Base-by-base conservation (phyloP, 2,888 invertebrate species). In the Drosophila maculinotata region DNA sequence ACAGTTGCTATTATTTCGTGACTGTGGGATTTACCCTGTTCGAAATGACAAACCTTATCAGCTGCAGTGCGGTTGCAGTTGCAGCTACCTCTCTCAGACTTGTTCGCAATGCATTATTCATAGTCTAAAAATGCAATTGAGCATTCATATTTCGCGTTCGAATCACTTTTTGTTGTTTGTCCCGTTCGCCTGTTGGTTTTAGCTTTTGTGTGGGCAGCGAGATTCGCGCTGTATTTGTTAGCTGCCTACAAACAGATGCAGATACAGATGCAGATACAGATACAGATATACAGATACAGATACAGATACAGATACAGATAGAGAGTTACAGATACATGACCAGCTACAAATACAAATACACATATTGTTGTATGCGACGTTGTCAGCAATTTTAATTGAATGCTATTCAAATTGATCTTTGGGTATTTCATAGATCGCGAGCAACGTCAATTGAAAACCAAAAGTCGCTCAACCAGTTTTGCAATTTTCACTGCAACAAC, bases 401-500 rank as follows among this genome's bases (percentile, higher is more conserved):
- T 44, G 30, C 30, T 53, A 74, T 69, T 73, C 31, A 60, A 74
- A 74, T 69, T 49, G 56, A 56, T 65, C 54, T 26, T 28, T 65
- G 69, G 56, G 69, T 26, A 64, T 72, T 72, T 33, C 59, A 52
- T 12, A 56, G 33, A 51, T 54, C 35, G 38, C 10, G 5, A 15
- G 15, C 48, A 42, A 53, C 60, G 71, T 45, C 39, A 77, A 66
- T 57, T 67, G 54, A 49, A 53, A 53, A 23, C 31, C 15, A 67
- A 77, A 73, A 70, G 73, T 52, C 28, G 59, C 52, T 45, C 44
- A 74, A 84, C 84, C 60, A 65, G 80, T 80, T 84, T 51, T 10
- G 1, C 3, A 51, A 41, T 78, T 83, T 80, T 70, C 68, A 54
- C 69, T 57, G 58, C 25, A 42, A 53, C 38, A 53, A 33, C 58